Percentiles rank a stretch among this genome's conserved stretches.
Evolutionary conservation across 1,140 invertebrate species (phyloP).

Genomic region (Planococcus citri): DNA sequence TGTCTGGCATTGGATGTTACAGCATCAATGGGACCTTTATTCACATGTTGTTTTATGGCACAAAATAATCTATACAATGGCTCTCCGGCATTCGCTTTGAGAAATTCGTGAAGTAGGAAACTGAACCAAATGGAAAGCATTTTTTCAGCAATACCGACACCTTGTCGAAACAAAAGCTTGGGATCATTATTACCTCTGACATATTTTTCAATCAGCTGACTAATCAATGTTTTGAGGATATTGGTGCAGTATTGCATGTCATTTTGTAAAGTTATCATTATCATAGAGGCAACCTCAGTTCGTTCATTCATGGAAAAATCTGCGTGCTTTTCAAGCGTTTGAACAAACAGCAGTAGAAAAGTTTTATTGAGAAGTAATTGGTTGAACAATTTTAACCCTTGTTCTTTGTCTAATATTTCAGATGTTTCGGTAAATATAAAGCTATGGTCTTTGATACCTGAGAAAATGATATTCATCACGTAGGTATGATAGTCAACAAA

Average conservation of each 20-base stretch:
- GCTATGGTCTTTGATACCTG: slow-evolving; percentile 85
- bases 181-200: slow-evolving; percentile 98
- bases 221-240: slow-evolving; percentile 87
- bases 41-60: slow-evolving; percentile 98
- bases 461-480: slow-evolving; percentile 96
- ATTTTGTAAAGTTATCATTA: slow-evolving; percentile 98
- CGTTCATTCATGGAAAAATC: slow-evolving; percentile 78
- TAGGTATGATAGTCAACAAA: slow-evolving; percentile 95
- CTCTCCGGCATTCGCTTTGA: slow-evolving; percentile 91
- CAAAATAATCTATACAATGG: slow-evolving; percentile 94
- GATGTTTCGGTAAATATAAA: slow-evolving; percentile 83
- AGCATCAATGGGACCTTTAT: slow-evolving; percentile 98
- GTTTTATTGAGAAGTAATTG: slow-evolving; percentile 97
- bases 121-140: slow-evolving; percentile 99
- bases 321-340: slow-evolving; percentile 93
- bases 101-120: slow-evolving; percentile 93
- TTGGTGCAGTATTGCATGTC: slow-evolving; percentile 99
- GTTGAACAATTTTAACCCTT: slow-evolving; percentile 84
- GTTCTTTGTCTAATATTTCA: slow-evolving; percentile 78
- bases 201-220: slow-evolving; percentile 94
- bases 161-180: slow-evolving; percentile 80
- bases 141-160: slow-evolving; percentile 99
- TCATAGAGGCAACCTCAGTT: slow-evolving; percentile 94
- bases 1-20: slow-evolving; percentile 95
- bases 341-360: slow-evolving; percentile 89